Percentiles rank a stretch among this genome's conserved stretches.
phyloP scores from a whole-genome alignment of 2,888 invertebrate species.

The Liodrosophila aerea region DNA sequence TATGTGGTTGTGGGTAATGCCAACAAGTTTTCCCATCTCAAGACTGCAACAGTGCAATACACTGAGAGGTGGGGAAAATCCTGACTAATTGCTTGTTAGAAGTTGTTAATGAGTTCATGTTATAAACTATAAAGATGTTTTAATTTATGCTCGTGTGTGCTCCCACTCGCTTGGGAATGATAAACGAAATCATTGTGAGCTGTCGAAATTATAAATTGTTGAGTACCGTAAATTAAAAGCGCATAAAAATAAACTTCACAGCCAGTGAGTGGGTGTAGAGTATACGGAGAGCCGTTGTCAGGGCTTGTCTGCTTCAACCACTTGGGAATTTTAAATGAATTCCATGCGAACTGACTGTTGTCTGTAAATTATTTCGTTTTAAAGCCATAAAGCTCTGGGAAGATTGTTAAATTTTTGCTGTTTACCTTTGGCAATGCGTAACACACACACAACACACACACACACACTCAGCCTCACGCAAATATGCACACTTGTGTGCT shows the following conservation, averaged over 20 bases:
- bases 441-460: background rate
- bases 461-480: constrained; percentile 6
- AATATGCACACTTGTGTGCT: constrained; percentile 1
- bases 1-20: constrained; percentile 23
- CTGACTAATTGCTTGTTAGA: constrained; percentile 22
- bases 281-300: constrained; percentile 1
- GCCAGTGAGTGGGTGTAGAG: background rate
- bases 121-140: constrained; percentile 6
- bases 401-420: background rate
- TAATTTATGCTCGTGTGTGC: background rate
- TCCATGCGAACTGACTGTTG: background rate
- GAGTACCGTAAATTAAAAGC: background rate
- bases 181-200: background rate
- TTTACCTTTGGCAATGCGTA: constrained; percentile 6
- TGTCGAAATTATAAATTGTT: background rate
- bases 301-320: background rate
- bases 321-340: constrained; percentile 1
- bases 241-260: background rate
- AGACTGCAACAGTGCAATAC: constrained; percentile 12
- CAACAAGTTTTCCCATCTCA: constrained; percentile 36
- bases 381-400: constrained; percentile 2
- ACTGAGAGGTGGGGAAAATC: background rate
- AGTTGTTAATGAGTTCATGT: constrained; percentile 4
- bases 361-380: background rate
- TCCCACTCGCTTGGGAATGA: constrained; percentile 2